phyloP scores from a whole-genome alignment of 2,888 invertebrate genomes.

The Andrena chrysosceles region DNA sequence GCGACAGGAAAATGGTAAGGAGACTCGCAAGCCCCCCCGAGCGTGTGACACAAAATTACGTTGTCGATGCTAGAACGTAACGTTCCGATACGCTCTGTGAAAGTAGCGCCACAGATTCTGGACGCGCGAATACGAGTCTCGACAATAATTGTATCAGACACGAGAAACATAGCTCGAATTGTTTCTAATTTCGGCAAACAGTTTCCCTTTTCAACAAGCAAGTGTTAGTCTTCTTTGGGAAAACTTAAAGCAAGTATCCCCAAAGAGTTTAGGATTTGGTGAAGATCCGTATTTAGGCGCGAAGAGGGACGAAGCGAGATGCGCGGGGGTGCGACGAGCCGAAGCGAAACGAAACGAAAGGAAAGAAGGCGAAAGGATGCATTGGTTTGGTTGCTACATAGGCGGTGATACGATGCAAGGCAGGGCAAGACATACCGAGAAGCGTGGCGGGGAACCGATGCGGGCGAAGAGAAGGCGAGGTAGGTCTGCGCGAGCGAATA shows the following conservation, averaged over 20 bases:
- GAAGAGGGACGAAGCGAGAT: background rate
- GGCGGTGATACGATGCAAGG: conserved; percentile 22
- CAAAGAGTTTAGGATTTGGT: conserved; percentile 1
- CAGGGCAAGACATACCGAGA: conserved; percentile 24
- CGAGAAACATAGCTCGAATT: background rate
- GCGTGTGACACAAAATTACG: too few relatives aligned
- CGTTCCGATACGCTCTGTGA: too few relatives aligned
- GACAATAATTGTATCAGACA: background rate
- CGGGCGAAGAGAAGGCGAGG: conserved; percentile 51
- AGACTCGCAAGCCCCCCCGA: too few relatives aligned
- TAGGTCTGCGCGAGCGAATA: conserved; percentile 69
- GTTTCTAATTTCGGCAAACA: too few relatives aligned
- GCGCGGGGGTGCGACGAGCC: background rate
- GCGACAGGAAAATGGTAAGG: too few relatives aligned
- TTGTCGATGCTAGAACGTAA: too few relatives aligned
- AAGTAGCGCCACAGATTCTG: background rate
- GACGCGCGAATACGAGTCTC: background rate
- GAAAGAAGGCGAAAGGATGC: conserved; percentile 49
- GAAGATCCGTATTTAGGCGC: background rate
- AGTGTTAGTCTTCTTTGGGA: background rate
- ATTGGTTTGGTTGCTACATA: conserved; percentile 17
- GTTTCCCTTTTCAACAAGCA: too few relatives aligned
- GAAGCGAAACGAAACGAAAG: conserved; percentile 24
- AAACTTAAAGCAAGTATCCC: background rate
- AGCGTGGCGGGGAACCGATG: conserved; percentile 36